These are phyloP conservation scores for Ictidomys tridecemlineatus DNA, from an alignment of 2,113 vertebrate genomes.

Conservation along the genomic window DNA sequence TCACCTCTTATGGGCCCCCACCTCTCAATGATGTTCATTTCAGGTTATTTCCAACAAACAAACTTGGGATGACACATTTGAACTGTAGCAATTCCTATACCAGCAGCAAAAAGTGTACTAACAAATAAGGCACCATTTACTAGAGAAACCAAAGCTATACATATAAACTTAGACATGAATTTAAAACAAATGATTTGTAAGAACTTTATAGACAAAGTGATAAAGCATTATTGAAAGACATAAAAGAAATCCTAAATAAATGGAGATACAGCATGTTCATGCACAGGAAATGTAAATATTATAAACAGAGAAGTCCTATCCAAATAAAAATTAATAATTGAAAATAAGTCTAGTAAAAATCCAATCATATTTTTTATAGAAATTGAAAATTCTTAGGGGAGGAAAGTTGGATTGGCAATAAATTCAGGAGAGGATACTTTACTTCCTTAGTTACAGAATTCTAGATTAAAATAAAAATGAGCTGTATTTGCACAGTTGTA, in stretches of 20 bases:
- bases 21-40: neutral
- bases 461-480: neutral
- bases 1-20: neutral
- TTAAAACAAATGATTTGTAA: neutral
- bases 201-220: neutral
- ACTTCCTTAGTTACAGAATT: neutral
- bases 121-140: neutral
- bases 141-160: neutral
- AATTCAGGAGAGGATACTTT: neutral
- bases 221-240: neutral
- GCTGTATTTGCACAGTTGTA: neutral
- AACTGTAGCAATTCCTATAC: neutral
- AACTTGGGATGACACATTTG: neutral
- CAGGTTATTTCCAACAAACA: neutral
- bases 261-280: neutral
- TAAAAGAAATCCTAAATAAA: conserved; percentile 1
- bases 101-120: neutral
- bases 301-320: neutral
- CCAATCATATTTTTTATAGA: neutral
- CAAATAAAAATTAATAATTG: conserved; percentile 10
- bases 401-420: neutral
- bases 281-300: neutral
- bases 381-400: neutral
- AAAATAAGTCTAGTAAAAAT: conserved; percentile 26
- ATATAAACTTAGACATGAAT: neutral